Evolutionary conservation across 2,113 vertebrate genomes (phyloP).

Genomic region (Nerophis ophidion): DNA sequence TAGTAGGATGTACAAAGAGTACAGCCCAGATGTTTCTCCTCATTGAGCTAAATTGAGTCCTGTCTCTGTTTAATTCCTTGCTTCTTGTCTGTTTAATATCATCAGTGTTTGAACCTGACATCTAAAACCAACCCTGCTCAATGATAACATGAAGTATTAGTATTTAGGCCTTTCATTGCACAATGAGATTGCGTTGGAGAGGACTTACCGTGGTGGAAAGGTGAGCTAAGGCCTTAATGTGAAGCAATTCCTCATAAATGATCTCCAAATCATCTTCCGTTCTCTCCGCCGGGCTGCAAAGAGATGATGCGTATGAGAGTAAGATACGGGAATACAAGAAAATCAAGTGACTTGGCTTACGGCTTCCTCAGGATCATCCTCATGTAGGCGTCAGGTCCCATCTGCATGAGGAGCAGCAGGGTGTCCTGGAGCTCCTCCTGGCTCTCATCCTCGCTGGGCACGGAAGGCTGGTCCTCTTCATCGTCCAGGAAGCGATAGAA

Average conservation of each 20-base stretch:
- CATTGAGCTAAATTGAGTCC: no score
- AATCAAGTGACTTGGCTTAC: slow-evolving; percentile 63
- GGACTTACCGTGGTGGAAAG: slow-evolving; percentile 90
- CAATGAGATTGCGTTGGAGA: background rate
- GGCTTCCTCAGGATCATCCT: slow-evolving; percentile 94
- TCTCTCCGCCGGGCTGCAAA: slow-evolving; percentile 86
- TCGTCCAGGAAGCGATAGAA: slow-evolving; percentile 98
- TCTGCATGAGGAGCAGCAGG: slow-evolving; percentile 87
- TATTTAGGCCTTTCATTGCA: background rate
- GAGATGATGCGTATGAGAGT: slow-evolving; percentile 11
- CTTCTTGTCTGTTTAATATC: no score
- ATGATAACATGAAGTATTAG: no score
- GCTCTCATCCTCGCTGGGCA: slow-evolving; percentile 85
- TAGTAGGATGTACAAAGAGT: no score
- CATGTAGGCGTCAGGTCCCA: slow-evolving; percentile 95
- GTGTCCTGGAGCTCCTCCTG: slow-evolving; percentile 94
- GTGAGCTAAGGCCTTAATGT: slow-evolving; percentile 96
- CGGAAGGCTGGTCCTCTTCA: slow-evolving; percentile 78
- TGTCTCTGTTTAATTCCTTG: no score
- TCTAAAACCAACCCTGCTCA: no score
- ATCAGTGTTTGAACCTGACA: no score
- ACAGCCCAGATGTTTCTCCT: no score
- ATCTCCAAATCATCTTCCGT: slow-evolving; percentile 92
- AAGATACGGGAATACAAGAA: background rate
- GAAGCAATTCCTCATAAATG: slow-evolving; percentile 94